Evolutionary conservation across 2,113 vertebrate species (phyloP), one percentile per base, ranked within the genome.

Genomic region (Cottus gobio): DNA sequence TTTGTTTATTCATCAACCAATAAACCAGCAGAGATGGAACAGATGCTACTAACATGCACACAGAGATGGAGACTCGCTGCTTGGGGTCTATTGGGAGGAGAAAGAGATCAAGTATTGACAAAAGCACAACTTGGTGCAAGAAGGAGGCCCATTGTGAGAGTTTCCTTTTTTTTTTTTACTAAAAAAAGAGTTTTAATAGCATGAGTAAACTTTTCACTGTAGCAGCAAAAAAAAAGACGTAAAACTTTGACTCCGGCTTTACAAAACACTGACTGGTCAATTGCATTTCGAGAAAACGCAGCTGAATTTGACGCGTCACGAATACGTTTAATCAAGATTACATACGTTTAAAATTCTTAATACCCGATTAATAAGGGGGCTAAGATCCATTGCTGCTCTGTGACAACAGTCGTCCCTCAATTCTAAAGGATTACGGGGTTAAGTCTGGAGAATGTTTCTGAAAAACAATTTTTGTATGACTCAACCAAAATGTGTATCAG

Each of bases 1-100:
- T 87, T 85, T 87, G 85, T 80, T 85, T 82, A 77, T 68, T 69
- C 73, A 79, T 84, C 54, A 75, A 74, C 82, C 48, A 79, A 67
- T 75, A 85, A 85, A 68, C 56, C 76, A 56, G 65, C 62, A 69
- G 70, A 72, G 75, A 85, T 61, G 52, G 71, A 89, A 76, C 89
- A 90, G 87, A 91, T 91, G 85, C 79, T 73, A 61, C 54, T 22
- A n/a, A 66, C 63, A 61, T 72, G 80, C 58, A 80, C 50, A 26
- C 28, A 20, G 60, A 82, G 36, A 86, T 39, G 16, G 67, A 69
- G 60, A 63, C 46, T 77, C 15, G 20, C 73, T 64, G 72, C 68
- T 78, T 30, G 0, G 16, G 2, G 46, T 87, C 76, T 85, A 69
- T 57, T 42, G 74, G 30, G 83, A 77, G 70, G 66, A 62, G 54